Base-by-base conservation (phyloP, 2,888 invertebrate genomes). In the Crioceris asparagi region DNA sequence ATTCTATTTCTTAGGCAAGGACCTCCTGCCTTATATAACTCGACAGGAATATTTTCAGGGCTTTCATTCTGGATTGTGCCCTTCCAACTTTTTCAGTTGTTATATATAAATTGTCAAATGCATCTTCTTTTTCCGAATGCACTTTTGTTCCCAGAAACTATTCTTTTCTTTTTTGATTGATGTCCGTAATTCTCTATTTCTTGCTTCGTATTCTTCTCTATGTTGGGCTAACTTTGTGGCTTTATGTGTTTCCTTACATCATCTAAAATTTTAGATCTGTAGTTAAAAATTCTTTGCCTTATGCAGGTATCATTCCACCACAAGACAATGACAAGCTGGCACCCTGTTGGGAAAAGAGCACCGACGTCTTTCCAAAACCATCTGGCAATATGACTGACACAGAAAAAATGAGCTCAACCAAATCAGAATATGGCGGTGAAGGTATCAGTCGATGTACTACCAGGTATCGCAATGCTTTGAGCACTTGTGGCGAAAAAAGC, bases 381-480 rank as follows among this genome's bases (percentile, higher is more conserved):
- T 77, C 82, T 44, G 83, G 84, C 11, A 86, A 85, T 59, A 75
- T 83, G 65, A 85, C 84, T 0, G 85, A 86, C 60, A 79, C 74
- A 6, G 84, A 85, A 55, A 84, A 84, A 53, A 47, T 70, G 7
- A 61, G 61, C 33, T 61, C 80, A 0, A n/a, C n/a, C n/a, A 74
- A 76, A 29, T 83, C 83, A 0, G 83, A 83, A 54, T 77, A 76
- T 39, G 76, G 17, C n/a, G 5, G 4, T n/a, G 11, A 14, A 14
- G 17, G n/a, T 19, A 4, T n/a, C 25, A 27, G 36, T 17, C 17
- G 46, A 4, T 42, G 46, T 19, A 42, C 43, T 7, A 35, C 25
- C 14, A 40, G 60, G 39, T 49, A 61, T 14, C 44, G 59, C 39
- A 57, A 58, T 40, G 61, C 59, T 16, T 43, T 49, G 7, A 63